These are phyloP conservation scores for Drosophila cyrtoloma DNA, from an alignment of 2,888 invertebrate species.

Conservation along the genomic window DNA sequence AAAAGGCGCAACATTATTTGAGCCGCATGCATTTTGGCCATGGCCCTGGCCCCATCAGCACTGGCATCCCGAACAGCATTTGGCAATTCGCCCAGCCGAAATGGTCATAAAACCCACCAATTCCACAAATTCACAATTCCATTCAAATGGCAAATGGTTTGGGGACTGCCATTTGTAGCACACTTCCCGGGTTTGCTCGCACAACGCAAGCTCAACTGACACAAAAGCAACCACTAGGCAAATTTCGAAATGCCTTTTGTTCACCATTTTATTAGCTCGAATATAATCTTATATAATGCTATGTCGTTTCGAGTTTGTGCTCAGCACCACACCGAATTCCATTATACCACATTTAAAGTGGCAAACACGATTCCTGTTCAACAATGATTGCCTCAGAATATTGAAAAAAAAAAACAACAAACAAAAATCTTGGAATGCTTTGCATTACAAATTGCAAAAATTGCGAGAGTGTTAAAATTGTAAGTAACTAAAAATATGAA, in stretches of 20 bases:
- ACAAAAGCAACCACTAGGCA: conserved; percentile 11
- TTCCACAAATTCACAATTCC: conserved; percentile 12
- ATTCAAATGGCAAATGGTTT: conserved; percentile 18
- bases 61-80: conserved; percentile 48
- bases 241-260: conserved; percentile 48
- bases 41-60: conserved; percentile 45
- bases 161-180: conserved; percentile 25
- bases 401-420: not conserved
- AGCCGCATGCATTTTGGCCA: conserved; percentile 38
- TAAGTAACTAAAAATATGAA: not conserved
- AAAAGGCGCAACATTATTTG: conserved; percentile 38
- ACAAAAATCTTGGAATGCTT: not conserved
- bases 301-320: conserved; percentile 3
- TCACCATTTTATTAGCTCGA: conserved; percentile 51
- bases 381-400: not conserved
- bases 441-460: not conserved
- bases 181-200: conserved; percentile 30
- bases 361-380: not conserved
- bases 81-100: conserved; percentile 58
- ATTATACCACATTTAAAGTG: not conserved
- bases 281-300: conserved; percentile 44
- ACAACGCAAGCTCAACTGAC: conserved; percentile 11
- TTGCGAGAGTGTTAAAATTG: not conserved
- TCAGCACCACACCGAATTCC: conserved; percentile 11
- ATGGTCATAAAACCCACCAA: conserved; percentile 63